Conservation (phyloP, 2,888 invertebrate genomes). For the Caenorhabditis uteleia region DNA sequence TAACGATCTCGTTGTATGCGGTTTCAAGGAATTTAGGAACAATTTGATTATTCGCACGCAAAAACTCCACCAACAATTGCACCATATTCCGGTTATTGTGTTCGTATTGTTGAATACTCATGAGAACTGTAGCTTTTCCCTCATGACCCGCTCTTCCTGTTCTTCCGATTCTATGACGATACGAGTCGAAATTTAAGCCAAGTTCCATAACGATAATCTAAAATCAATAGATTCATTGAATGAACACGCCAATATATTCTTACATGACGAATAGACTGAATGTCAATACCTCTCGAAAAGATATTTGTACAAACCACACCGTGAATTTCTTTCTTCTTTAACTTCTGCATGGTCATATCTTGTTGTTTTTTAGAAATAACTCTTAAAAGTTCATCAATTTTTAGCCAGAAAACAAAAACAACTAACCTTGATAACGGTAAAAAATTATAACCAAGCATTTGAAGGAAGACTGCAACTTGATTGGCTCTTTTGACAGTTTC, state of each 20-base stretch:
- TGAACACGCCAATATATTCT: background rate
- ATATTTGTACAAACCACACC: slow-evolving; percentile 37
- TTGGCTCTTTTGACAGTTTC: slow-evolving; percentile 12
- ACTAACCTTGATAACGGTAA: slow-evolving; percentile 1
- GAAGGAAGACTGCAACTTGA: slow-evolving; percentile 12
- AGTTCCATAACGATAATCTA: slow-evolving; percentile 37
- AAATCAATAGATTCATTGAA: slow-evolving; percentile 6
- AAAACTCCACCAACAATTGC: background rate
- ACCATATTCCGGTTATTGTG: no score
- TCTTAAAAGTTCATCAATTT: background rate
- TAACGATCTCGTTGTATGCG: background rate
- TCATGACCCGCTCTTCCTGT: slow-evolving; percentile 28
- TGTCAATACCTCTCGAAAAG: slow-evolving; percentile 33
- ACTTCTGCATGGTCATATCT: slow-evolving; percentile 4
- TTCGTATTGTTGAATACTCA: no score
- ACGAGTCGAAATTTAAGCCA: slow-evolving; percentile 16
- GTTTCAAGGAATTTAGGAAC: slow-evolving; percentile 8
- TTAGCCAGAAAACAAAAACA: no score
- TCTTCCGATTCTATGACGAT: slow-evolving; percentile 34
- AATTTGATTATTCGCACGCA: slow-evolving; percentile 5
- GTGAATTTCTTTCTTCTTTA: slow-evolving; percentile 15
- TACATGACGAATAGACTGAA: slow-evolving; percentile 27
- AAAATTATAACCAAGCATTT: slow-evolving; percentile 24
- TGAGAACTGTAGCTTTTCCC: slow-evolving; percentile 23
- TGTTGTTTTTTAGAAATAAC: slow-evolving; percentile 12